Evolutionary conservation across 1,140 invertebrate genomes (phyloP), one percentile per base, ranked within the genome.

Genomic region (Holcopasites calliopsidis): DNA sequence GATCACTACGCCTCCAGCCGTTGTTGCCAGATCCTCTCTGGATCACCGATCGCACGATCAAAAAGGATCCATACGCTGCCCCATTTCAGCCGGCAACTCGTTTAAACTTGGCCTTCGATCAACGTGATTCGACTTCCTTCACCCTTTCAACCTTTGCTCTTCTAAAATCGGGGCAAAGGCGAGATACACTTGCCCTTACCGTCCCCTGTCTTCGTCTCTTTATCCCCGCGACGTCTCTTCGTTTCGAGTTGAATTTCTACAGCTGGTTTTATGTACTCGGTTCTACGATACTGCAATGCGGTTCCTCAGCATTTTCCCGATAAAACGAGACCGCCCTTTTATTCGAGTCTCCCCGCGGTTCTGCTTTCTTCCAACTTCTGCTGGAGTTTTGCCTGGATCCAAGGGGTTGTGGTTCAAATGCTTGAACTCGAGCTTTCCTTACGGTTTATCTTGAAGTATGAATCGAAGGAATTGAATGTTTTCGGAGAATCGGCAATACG

Each of bases 21-120:
- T 85, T 89, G 87, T 89, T 88, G 87, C 87, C 88, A 88, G 85
- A 84, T 89, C 86, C 82, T 86, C 73, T 69, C 76, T 73, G 80
- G 61, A 64, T 61, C 68, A 83, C 78, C 76, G 83, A 86, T 84
- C 83, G 74, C 64, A 65, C 72, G 75, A 61, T 80, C 75, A 57
- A 77, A 87, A 83, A 76, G 75, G 74, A 80, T 82, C 77, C 80
- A 66, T 71, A 68, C 49, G 42, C 52, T 76, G 76, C 70, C 76
- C 66, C 55, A 47, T 65, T n/a, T n/a, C n/a, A n/a, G n/a, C n/a
- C n/a, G n/a, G n/a, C n/a, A n/a, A n/a, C n/a, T n/a, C n/a, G n/a
- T n/a, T n/a, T n/a, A n/a, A 40, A 52, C n/a, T 31, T 33, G 28
- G 26, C 40, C 21, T 49, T 7, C 31, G 33, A 49, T 58, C 38